Conservation (phyloP, 2,113 vertebrate genomes). For the Seriola rivoliana region DNA sequence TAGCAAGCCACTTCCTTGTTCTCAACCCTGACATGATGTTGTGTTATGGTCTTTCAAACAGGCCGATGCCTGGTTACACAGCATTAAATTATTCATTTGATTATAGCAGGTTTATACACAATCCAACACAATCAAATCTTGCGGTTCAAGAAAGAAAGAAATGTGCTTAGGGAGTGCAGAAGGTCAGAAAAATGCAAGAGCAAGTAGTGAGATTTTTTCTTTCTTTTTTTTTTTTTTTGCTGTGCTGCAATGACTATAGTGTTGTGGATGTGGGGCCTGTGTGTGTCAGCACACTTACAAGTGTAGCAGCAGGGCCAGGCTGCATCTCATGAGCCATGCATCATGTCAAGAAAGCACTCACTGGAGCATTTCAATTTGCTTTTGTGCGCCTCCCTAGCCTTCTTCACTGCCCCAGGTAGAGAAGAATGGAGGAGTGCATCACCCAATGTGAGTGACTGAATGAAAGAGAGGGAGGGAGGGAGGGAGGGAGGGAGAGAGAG, state of each 20-base stretch:
- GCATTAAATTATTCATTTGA: neutral
- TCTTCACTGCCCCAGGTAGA: slow-evolving; percentile 79
- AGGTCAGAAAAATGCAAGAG: slow-evolving; percentile 15
- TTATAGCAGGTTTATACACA: neutral
- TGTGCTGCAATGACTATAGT: slow-evolving; percentile 38
- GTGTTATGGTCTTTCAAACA: slow-evolving; percentile 22
- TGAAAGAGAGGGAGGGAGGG: slow-evolving; percentile 32
- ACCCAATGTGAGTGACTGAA: slow-evolving; percentile 65
- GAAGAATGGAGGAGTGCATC: slow-evolving; percentile 77
- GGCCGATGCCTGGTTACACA: neutral
- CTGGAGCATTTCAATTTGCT: slow-evolving; percentile 85
- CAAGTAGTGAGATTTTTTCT: neutral
- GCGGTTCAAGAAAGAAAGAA: neutral
- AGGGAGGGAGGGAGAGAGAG: neutral
- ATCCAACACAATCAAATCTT: neutral
- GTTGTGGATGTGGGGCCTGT: slow-evolving; percentile 51
- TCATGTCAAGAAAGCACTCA: slow-evolving; percentile 84
- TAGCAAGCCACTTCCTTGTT: slow-evolving; percentile 74
- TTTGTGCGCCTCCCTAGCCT: slow-evolving; percentile 79
- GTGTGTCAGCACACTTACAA: slow-evolving; percentile 55
- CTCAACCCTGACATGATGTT: slow-evolving; percentile 54
- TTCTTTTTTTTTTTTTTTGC: neutral
- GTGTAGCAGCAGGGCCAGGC: slow-evolving; percentile 60
- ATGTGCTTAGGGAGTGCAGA: neutral
- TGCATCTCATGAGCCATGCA: slow-evolving; percentile 80